Percentiles rank a stretch among this genome's conserved stretches.
These are phyloP conservation scores for Mormyrops boulengeri DNA, from an alignment of 2,797 vertebrate genomes.

Conservation along the genomic window DNA sequence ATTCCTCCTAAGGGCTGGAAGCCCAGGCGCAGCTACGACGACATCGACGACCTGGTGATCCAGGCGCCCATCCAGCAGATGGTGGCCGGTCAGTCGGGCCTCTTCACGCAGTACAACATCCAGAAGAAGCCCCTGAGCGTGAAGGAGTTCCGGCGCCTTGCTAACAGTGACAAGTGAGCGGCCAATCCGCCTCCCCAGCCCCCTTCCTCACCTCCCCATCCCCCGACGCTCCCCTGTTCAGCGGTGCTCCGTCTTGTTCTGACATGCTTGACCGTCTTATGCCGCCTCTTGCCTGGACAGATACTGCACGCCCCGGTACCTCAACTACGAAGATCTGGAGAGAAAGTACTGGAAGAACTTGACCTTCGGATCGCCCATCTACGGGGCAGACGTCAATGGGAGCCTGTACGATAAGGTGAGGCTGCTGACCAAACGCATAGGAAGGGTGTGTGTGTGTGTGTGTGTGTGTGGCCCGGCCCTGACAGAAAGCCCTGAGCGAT, in stretches of 20 bases:
- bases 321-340: constrained; percentile 93
- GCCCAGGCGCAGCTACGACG: constrained; percentile 82
- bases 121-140: constrained; percentile 92
- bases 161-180: constrained; percentile 88
- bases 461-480: not conserved
- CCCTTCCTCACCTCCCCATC: not conserved
- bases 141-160: constrained; percentile 84
- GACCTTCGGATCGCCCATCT: constrained; percentile 92
- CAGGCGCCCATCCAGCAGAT: constrained; percentile 94
- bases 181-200: not conserved
- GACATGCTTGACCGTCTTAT: not conserved
- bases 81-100: constrained; percentile 87
- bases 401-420: constrained; percentile 91
- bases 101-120: constrained; percentile 95
- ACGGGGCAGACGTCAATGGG: constrained; percentile 92
- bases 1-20: constrained; percentile 91
- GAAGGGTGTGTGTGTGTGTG: not conserved
- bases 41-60: constrained; percentile 89
- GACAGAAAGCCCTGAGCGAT: not conserved
- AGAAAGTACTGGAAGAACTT: constrained; percentile 98
- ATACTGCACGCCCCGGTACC: constrained; percentile 86
- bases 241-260: not conserved
- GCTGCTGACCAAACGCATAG: not conserved
- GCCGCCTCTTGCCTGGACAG: constrained; percentile 49
- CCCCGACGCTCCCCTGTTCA: not conserved